phyloP scores from a whole-genome alignment of 2,888 invertebrate genomes.

The Willowsia nigromaculata region DNA sequence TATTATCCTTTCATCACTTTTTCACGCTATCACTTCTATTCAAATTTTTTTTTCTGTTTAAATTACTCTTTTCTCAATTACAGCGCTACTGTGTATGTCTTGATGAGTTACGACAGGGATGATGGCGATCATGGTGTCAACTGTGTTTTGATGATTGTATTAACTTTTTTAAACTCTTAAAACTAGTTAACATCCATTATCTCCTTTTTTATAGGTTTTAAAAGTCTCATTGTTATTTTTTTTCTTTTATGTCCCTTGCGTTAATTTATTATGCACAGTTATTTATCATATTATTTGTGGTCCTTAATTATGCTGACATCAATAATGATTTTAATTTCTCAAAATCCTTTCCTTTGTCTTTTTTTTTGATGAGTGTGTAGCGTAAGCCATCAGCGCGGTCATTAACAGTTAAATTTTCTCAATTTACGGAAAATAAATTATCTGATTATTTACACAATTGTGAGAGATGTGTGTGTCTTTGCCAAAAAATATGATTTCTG shows the following conservation, averaged over 20 bases:
- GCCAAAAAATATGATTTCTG: not conserved
- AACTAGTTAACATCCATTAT: not conserved
- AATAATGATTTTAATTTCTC: conserved; percentile 3
- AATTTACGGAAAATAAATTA: not conserved
- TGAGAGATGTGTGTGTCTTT: not conserved
- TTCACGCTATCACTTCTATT: conserved; percentile 12
- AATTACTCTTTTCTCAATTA: not conserved
- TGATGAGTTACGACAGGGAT: not conserved
- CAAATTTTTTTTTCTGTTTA: not conserved
- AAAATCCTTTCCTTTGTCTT: not conserved
- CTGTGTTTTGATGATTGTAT: not conserved
- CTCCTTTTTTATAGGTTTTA: not conserved
- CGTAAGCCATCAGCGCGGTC: not conserved
- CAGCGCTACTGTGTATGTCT: not conserved
- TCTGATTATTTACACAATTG: not conserved
- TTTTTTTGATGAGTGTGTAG: not conserved
- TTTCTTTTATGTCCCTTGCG: not conserved
- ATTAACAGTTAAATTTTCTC: not conserved
- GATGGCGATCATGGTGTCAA: not conserved
- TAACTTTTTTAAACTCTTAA: not conserved
- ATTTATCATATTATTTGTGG: not conserved
- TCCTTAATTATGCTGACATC: not conserved
- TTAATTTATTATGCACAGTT: not conserved
- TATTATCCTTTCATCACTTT: conserved; percentile 31
- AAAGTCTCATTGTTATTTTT: not conserved